Conservation (phyloP, 1,140 invertebrate species). For the Bombus superbus region DNA sequence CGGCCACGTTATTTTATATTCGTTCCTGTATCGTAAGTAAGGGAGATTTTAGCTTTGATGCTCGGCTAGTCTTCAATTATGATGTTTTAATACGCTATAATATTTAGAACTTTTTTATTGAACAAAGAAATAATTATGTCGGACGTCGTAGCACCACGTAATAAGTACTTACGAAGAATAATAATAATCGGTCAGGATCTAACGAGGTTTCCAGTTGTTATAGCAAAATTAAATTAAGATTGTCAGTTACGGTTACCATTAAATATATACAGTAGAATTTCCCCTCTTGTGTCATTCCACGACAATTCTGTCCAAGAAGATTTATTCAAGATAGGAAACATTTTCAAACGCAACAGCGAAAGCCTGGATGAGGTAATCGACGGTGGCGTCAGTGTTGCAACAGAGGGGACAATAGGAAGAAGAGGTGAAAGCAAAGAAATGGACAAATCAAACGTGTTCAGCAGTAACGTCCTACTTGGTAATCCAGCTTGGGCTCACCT, state of each 20-base stretch:
- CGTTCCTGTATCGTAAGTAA: slow-evolving; percentile 31
- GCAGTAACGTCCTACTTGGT: slow-evolving; percentile 23
- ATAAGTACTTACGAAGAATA: slow-evolving; percentile 1
- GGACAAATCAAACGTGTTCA: slow-evolving; percentile 48
- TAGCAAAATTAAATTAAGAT: slow-evolving; percentile 14
- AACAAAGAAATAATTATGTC: neutral
- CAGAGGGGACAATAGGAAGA: neutral
- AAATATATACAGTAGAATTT: too few species aligned
- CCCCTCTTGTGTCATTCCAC: neutral
- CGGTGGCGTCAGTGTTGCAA: too few species aligned
- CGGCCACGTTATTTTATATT: slow-evolving; percentile 38
- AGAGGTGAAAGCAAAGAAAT: slow-evolving; percentile 28
- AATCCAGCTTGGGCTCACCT: slow-evolving; percentile 56
- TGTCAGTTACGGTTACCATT: neutral
- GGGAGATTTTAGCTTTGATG: slow-evolving; percentile 14
- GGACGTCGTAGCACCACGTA: neutral
- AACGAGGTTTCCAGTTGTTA: neutral
- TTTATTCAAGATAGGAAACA: too few species aligned
- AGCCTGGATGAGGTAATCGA: too few species aligned
- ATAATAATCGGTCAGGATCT: slow-evolving; percentile 14
- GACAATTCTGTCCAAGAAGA: too few species aligned
- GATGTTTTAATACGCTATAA: slow-evolving; percentile 22
- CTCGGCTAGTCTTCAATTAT: neutral
- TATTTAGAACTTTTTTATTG: neutral
- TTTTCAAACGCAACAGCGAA: neutral